Evolutionary conservation across 2,113 vertebrate species (phyloP).

Genomic region (Eublepharis macularius): DNA sequence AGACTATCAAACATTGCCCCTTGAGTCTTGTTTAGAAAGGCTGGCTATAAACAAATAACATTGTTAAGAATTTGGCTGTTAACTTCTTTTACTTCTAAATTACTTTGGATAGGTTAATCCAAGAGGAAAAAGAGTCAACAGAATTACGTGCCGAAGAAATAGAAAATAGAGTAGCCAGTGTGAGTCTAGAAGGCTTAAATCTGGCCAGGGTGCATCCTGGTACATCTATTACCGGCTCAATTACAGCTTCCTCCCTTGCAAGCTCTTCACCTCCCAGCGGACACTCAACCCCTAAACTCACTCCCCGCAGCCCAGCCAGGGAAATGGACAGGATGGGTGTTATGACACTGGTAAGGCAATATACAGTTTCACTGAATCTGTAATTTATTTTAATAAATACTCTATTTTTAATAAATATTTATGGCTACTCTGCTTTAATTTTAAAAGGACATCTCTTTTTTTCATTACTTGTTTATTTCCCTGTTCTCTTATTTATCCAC

Average conservation of each 20-base stretch:
- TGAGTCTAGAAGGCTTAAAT: constrained; percentile 96
- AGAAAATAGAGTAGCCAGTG: constrained; percentile 95
- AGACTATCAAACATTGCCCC: background rate
- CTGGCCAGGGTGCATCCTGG: constrained; percentile 91
- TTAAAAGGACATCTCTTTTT: background rate
- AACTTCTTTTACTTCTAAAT: background rate
- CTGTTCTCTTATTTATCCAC: background rate
- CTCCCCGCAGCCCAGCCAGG: constrained; percentile 90
- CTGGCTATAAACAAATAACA: too few species aligned
- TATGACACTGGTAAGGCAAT: constrained; percentile 90
- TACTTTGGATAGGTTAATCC: constrained; percentile 84
- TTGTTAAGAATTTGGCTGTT: background rate
- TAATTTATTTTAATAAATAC: background rate
- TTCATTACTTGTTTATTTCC: background rate
- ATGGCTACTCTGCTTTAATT: too few species aligned
- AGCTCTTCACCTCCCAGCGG: constrained; percentile 98
- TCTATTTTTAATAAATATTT: too few species aligned
- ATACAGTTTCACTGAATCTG: background rate
- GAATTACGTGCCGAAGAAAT: constrained; percentile 97
- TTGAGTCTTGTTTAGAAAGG: too few species aligned
- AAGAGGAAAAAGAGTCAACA: constrained; percentile 98
- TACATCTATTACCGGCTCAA: constrained; percentile 92
- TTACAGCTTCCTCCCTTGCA: constrained; percentile 94
- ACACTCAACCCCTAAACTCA: constrained; percentile 95
- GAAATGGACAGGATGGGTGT: constrained; percentile 98